Evolutionary conservation across 2,888 invertebrate genomes (phyloP).

Genomic region (Sinodicranocentrus sp.): DNA sequence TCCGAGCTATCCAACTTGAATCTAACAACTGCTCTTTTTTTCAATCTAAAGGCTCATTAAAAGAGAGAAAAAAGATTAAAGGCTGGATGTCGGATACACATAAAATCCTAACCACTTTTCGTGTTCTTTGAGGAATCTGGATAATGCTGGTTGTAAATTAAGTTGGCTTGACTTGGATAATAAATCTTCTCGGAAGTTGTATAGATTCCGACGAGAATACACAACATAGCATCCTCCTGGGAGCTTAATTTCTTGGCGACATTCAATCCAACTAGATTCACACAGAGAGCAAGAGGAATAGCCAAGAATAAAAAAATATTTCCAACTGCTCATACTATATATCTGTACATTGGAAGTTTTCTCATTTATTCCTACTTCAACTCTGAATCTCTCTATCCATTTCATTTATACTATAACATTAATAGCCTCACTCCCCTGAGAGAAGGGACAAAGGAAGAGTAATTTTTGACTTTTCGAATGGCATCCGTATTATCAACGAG

Average conservation of each 20-base stretch:
- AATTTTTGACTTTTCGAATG: background rate
- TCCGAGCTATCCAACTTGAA: too few species aligned
- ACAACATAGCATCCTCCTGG: too few species aligned
- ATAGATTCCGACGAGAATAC: background rate
- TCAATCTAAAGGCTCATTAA: background rate
- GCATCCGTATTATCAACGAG: background rate
- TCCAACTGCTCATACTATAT: too few species aligned
- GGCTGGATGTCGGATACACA: background rate
- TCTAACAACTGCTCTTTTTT: background rate
- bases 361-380: too few species aligned
- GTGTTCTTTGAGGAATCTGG: background rate
- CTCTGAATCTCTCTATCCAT: too few species aligned
- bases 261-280: too few species aligned
- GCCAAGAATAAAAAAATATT: too few species aligned
- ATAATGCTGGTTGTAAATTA: slow-evolving; percentile 14
- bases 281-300: too few species aligned
- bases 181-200: background rate
- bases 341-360: too few species aligned
- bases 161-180: background rate
- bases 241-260: too few species aligned
- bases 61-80: background rate
- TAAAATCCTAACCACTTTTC: background rate
- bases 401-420: background rate
- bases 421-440: background rate
- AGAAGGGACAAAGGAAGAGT: background rate